Base-by-base conservation (phyloP, 2,113 vertebrate species). In the Neotoma lepida region DNA sequence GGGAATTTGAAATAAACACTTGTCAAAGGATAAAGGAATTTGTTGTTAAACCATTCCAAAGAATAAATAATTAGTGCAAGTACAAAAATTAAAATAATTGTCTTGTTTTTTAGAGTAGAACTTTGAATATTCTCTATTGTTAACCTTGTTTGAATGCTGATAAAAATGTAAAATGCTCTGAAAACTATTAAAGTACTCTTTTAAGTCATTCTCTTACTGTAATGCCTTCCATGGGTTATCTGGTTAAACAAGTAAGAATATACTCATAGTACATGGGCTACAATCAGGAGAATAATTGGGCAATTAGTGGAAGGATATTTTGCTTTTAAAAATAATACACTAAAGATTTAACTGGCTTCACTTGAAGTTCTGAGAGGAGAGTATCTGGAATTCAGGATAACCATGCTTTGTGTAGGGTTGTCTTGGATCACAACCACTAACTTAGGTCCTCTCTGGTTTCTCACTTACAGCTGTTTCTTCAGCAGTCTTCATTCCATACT, bases 41-140 rank as follows among this genome's bases (percentile, higher is more conserved):
- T 86, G 39, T 85, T 89, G 56, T 86, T 95, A 95, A 92, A 89
- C 49, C 35, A 66, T 78, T 77, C 24, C 66, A 86, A 61, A 92
- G 49, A 56, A 78, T 89, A 58, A 86, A 91, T 49, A 80, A 92
- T 93, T 81, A 92, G 86, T 61, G 1, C 54, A n/a, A 77, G 49
- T 85, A 68, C 4, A 73, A 89, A 56, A 90, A 88, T 76, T 91
- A 66, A 96, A 89, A 85, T 89, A 66, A 90, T 54, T 92, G n/a
- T 78, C 73, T 95, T 96, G 64, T 39, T 86, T 86, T 63, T 92
- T 88, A 93, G 64, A 84, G 15, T 93, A 86, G 33, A 80, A 68
- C 13, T 22, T 96, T 10, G 46, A 51, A 12, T 87, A 1, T 84
- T 87, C 33, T 80, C 84, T 89, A 78, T 30, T 81, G 20, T 46